phyloP scores from a whole-genome alignment of 2,888 invertebrate species.

The Morpho helenor region DNA sequence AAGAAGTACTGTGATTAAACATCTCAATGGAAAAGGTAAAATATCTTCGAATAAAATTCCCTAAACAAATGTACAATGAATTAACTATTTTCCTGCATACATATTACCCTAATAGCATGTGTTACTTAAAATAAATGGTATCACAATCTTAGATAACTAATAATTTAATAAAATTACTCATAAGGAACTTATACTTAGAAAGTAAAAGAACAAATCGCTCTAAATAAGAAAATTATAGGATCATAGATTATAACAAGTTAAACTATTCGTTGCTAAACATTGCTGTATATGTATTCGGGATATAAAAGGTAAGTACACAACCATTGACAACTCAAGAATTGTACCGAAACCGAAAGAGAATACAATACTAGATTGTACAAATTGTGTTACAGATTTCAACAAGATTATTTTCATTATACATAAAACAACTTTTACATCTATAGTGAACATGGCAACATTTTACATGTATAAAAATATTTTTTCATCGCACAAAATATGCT shows the following conservation, averaged over 20 bases:
- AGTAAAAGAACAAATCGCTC: slow-evolving; percentile 47
- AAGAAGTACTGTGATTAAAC: slow-evolving; percentile 41
- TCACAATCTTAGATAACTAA: slow-evolving; percentile 72
- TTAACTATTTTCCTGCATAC: slow-evolving; percentile 51
- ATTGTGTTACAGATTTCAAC: slow-evolving; percentile 26
- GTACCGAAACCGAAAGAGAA: slow-evolving; percentile 35
- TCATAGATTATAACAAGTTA: slow-evolving; percentile 38
- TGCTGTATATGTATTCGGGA: slow-evolving; percentile 22
- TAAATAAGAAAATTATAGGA: slow-evolving; percentile 59
- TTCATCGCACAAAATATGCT: slow-evolving; percentile 60
- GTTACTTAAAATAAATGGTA: slow-evolving; percentile 73
- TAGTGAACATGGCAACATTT: slow-evolving; percentile 76
- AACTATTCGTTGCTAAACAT: slow-evolving; percentile 29
- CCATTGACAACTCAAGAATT: slow-evolving; percentile 58
- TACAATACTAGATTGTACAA: slow-evolving; percentile 29
- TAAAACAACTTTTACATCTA: slow-evolving; percentile 58
- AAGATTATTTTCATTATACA: slow-evolving; percentile 29
- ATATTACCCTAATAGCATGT: slow-evolving; percentile 48
- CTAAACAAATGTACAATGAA: slow-evolving; percentile 56
- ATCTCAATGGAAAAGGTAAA: slow-evolving; percentile 45
- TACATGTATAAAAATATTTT: slow-evolving; percentile 76
- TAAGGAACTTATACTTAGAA: slow-evolving; percentile 74
- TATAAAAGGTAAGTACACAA: slow-evolving; percentile 69
- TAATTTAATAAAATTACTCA: slow-evolving; percentile 60
- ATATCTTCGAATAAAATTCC: slow-evolving; percentile 54